Conservation (phyloP, 1,140 invertebrate genomes). For the Chironomus striatipennis region DNA sequence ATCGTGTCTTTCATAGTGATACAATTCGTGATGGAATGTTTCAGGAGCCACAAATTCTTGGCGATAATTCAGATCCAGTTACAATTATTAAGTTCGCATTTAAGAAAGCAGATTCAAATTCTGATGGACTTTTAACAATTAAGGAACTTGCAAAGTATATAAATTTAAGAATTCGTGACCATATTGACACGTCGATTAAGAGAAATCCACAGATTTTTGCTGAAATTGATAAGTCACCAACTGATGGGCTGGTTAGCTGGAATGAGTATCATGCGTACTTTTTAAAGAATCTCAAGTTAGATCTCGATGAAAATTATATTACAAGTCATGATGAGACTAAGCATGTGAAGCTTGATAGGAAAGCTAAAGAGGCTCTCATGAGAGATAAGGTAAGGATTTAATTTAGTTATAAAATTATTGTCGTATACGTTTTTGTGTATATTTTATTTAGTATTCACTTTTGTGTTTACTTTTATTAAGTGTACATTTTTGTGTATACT, state of each 20-base stretch:
- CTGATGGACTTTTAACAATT: constrained; percentile 50
- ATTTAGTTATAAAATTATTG: too few relatives aligned
- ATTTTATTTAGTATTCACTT: too few relatives aligned
- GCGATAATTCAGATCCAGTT: background rate
- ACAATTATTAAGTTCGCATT: background rate
- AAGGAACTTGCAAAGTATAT: constrained; percentile 66
- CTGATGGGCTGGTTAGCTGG: constrained; percentile 70
- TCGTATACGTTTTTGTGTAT: too few relatives aligned
- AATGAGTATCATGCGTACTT: constrained; percentile 70
- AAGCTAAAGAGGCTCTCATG: constrained; percentile 52
- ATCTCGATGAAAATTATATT: constrained; percentile 55
- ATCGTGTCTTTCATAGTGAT: background rate
- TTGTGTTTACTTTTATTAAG: too few relatives aligned
- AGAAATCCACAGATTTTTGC: constrained; percentile 67
- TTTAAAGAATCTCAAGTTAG: constrained; percentile 50
- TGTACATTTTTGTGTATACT: too few relatives aligned
- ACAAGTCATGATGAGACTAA: constrained; percentile 56
- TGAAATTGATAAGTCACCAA: constrained; percentile 59
- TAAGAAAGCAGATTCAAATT: constrained; percentile 56
- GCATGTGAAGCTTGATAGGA: constrained; percentile 42
- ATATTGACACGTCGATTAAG: constrained; percentile 59
- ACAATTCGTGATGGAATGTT: background rate
- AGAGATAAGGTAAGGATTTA: constrained; percentile 53
- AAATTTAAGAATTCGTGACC: constrained; percentile 60
- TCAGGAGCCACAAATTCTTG: background rate